Evolutionary conservation across 2,113 vertebrate genomes (phyloP), one percentile per base, ranked within the genome.

Genomic region (Benitochromis conjunctus): DNA sequence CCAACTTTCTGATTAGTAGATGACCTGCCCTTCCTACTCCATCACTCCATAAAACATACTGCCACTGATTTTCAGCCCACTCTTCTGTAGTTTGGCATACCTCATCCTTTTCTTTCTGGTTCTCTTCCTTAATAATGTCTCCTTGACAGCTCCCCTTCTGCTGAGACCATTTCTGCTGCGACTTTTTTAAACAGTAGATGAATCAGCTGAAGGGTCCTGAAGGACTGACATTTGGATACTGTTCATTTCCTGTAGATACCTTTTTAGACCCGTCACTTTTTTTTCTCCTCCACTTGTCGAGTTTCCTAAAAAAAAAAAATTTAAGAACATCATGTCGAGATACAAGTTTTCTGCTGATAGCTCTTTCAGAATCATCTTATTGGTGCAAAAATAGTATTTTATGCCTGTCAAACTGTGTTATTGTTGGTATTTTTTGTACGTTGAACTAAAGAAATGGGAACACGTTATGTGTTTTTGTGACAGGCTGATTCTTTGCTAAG

Each of bases 81-180:
- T 48, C 66, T 71, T 71, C 13, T 74, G 66, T 0, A 46, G 21
- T 74, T 48, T 74, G 24, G 0, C 24, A 29, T 48, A 48, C 9
- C 18, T 18, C 41, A 48, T 10, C 1, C 14, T 29, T 71, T 29
- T 5, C 66, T 74, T 46, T 18, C 41, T 48, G 24, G 9, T 74
- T 74, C 21, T 16, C 41, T 71, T 71, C 5, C 38, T 71, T 24
- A 71, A 69, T 24, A 69, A 46, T 71, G 38, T 36, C 60, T 64
- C 14, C 62, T 21, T 69, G 60, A 64, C 9, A n/a, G 60, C 2
- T 0, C 0, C 34, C 0, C 4, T 66, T 66, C 11, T 38, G 36
- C 62, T 66, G 34, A 64, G 34, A 38, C 34, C 60, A 13, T 64
- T 19, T 38, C 1, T 64, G 13, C 46, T 46, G 41, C 1, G 0